Percentiles rank a stretch among this genome's conserved stretches.
Conservation (phyloP, 2,888 invertebrate genomes). For the Chloroclysta siterata region DNA sequence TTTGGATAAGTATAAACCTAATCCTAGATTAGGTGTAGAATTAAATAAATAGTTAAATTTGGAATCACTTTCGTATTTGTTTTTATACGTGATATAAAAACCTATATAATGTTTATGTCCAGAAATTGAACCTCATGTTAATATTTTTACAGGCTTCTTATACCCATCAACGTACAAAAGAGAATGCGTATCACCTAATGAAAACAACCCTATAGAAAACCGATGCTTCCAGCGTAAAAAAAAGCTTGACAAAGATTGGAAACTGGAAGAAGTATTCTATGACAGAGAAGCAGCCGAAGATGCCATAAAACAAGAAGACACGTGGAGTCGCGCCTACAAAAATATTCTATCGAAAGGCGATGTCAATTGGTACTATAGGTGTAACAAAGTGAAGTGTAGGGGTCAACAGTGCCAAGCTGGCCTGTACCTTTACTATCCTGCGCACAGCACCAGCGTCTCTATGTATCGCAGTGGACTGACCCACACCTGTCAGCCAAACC, state of each 20-base stretch:
- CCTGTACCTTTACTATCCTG: slow-evolving; percentile 1
- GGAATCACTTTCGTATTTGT: no score
- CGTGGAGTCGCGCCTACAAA: slow-evolving; percentile 9
- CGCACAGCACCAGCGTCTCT: background rate
- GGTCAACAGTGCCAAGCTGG: slow-evolving; percentile 7
- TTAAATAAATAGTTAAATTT: no score
- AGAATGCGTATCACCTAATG: background rate
- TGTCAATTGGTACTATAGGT: slow-evolving; percentile 7
- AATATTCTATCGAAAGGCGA: slow-evolving; percentile 4
- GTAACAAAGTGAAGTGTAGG: slow-evolving; percentile 11
- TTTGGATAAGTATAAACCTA: no score
- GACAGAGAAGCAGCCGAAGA: slow-evolving; percentile 10
- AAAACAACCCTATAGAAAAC: background rate
- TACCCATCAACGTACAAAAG: background rate
- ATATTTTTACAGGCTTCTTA: background rate
- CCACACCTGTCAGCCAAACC: background rate
- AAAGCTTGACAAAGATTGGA: slow-evolving; percentile 5
- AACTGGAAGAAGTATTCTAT: slow-evolving; percentile 1
- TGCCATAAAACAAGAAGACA: slow-evolving; percentile 3
- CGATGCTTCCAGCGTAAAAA: background rate
- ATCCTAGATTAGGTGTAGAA: no score
- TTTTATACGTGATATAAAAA: no score
- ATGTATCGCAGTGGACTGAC: slow-evolving; percentile 9
- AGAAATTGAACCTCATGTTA: background rate
- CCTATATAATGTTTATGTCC: no score